phyloP scores from a whole-genome alignment of 2,888 invertebrate species.

The Drosophila borborema region DNA sequence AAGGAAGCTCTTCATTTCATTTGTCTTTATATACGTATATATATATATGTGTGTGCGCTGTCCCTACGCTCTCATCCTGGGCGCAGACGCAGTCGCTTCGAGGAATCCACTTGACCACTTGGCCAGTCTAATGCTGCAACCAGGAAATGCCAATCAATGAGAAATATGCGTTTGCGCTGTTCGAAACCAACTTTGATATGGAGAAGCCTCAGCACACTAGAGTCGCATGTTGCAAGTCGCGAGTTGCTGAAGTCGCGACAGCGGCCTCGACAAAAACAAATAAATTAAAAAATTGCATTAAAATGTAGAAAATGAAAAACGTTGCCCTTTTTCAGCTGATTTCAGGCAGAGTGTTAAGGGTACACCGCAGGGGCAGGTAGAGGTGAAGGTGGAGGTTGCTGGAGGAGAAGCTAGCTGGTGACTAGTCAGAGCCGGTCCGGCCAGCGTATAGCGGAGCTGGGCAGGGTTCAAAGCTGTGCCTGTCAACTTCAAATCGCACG shows the following conservation, averaged over 20 bases:
- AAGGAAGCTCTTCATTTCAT: background rate
- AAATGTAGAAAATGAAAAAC: conserved; percentile 80
- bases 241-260: conserved; percentile 43
- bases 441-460: conserved; percentile 35
- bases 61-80: conserved; percentile 55
- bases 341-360: conserved; percentile 35
- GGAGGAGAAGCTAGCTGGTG: conserved; percentile 6
- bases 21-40: background rate
- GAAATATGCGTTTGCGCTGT: conserved; percentile 70
- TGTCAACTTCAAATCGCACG: conserved; percentile 82
- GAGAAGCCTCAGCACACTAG: conserved; percentile 44
- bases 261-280: conserved; percentile 70
- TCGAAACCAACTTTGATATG: conserved; percentile 51
- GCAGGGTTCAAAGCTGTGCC: conserved; percentile 72
- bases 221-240: conserved; percentile 24
- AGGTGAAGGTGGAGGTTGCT: background rate
- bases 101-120: conserved; percentile 79
- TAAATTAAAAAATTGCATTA: conserved; percentile 82
- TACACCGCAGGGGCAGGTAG: background rate
- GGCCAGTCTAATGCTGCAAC: conserved; percentile 78
- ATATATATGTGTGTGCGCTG: background rate
- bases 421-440: conserved; percentile 18
- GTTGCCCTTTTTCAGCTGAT: conserved; percentile 77
- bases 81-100: conserved; percentile 53
- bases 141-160: conserved; percentile 81